These are phyloP conservation scores for Neotoxoptera formosana DNA, from an alignment of 1,140 invertebrate species.

Conservation along the genomic window DNA sequence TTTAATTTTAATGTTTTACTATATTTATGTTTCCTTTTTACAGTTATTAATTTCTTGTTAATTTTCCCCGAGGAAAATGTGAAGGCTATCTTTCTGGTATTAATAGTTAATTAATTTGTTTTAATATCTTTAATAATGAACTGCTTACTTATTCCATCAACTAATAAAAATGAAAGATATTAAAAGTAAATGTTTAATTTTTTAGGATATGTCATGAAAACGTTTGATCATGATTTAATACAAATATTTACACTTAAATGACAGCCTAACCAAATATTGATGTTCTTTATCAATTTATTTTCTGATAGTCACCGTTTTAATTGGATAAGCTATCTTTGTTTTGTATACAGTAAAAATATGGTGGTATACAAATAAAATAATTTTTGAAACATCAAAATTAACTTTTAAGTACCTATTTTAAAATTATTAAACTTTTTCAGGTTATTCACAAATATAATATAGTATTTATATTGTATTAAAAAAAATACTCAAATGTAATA, in stretches of 20 bases:
- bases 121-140: not conserved
- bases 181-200: constrained; percentile 11
- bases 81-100: not conserved
- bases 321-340: not conserved
- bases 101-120: constrained; percentile 14
- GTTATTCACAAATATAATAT: not conserved
- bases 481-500: not conserved
- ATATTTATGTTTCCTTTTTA: not conserved
- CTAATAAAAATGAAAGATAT: not conserved
- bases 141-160: not conserved
- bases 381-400: not conserved
- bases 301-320: not conserved
- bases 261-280: not conserved
- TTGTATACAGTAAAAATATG: not conserved
- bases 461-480: not conserved
- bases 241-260: not conserved
- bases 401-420: not conserved
- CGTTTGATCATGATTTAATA: not conserved
- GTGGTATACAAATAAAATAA: not conserved
- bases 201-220: not conserved
- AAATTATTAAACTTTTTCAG: not conserved
- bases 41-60: constrained; percentile 6
- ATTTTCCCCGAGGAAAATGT: not conserved
- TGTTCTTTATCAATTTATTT: constrained; percentile 5
- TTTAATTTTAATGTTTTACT: not conserved